These are phyloP conservation scores for Cossypha heuglini DNA, from an alignment of 2,797 vertebrate species.

Conservation along the genomic window DNA sequence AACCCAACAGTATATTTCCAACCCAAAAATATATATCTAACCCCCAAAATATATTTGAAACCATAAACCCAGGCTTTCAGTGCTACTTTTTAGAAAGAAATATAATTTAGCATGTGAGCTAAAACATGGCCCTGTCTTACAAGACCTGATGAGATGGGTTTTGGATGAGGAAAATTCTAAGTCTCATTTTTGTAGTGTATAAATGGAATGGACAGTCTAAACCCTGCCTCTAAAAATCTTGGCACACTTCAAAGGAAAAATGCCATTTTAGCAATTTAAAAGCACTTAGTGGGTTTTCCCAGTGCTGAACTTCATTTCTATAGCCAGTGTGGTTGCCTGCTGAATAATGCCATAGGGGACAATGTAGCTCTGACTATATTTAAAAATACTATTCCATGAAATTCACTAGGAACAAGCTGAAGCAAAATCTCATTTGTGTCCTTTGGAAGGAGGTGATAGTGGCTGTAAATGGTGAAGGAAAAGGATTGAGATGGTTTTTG, in stretches of 20 bases:
- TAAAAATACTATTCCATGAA: constrained; percentile 38
- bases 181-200: neutral
- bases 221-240: neutral
- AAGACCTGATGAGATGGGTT: neutral
- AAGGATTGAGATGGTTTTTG: neutral
- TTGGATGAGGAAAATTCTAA: neutral
- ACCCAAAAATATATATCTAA: neutral
- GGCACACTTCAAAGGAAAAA: constrained; percentile 33
- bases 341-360: constrained; percentile 33
- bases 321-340: neutral
- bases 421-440: neutral
- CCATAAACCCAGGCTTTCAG: neutral
- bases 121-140: neutral
- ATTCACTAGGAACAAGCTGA: neutral
- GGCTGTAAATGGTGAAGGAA: neutral
- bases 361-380: constrained; percentile 6
- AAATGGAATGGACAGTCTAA: constrained; percentile 20
- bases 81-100: neutral
- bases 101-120: neutral
- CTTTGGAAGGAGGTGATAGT: neutral
- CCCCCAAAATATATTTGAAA: neutral
- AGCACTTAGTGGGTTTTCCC: constrained; percentile 38
- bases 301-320: constrained; percentile 19
- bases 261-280: constrained; percentile 44
- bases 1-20: neutral